These are phyloP conservation scores for Heterohyrax brucei DNA, from an alignment of 2,797 vertebrate species.

Conservation along the genomic window DNA sequence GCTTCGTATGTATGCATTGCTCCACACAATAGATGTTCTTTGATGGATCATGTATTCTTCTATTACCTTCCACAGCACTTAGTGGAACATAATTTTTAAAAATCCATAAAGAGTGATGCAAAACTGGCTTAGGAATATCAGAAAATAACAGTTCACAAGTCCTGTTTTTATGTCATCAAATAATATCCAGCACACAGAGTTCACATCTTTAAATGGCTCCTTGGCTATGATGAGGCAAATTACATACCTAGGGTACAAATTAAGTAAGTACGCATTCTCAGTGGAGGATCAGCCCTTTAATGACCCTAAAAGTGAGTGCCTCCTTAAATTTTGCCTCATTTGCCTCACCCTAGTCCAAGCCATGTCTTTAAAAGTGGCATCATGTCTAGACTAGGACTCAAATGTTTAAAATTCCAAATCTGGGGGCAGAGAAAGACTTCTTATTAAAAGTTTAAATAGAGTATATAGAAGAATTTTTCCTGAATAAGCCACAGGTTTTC, in stretches of 20 bases:
- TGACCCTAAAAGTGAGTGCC: background rate
- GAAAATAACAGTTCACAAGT: background rate
- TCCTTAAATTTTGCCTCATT: conserved; percentile 35
- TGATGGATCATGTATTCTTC: background rate
- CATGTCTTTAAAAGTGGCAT: background rate
- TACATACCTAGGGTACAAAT: background rate
- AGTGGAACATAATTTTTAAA: background rate
- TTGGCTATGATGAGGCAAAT: background rate
- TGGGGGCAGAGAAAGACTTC: background rate
- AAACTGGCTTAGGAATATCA: conserved; percentile 7
- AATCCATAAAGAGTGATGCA: background rate
- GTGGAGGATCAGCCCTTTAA: background rate
- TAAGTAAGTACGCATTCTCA: background rate
- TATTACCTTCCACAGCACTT: background rate
- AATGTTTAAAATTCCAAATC: background rate
- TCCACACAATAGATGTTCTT: background rate
- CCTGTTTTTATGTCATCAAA: background rate
- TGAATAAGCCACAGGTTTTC: conserved; percentile 2
- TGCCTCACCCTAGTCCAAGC: background rate
- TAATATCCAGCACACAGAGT: background rate
- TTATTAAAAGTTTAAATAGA: conserved; percentile 44
- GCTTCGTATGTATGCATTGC: background rate
- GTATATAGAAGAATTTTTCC: background rate
- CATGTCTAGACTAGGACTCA: background rate
- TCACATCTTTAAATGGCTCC: background rate